Base-by-base conservation (phyloP, 1,140 invertebrate species). In the Ceratina calcarata region DNA sequence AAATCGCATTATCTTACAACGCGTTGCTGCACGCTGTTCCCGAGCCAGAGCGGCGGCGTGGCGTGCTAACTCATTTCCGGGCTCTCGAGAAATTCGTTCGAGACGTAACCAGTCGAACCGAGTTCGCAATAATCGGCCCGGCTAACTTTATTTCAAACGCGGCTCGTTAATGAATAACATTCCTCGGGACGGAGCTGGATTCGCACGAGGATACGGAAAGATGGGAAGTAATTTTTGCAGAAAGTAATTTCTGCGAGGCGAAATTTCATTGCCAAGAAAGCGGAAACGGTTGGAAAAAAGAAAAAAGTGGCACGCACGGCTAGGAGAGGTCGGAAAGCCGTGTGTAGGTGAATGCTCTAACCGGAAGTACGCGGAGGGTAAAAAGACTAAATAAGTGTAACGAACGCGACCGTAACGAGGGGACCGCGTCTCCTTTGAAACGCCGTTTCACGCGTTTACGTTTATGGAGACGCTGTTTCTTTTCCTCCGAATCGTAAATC, bases 1-100 rank as follows among this genome's bases (percentile, higher is more conserved):
- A 78, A 83, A 84, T 84, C 82, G 68, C 49, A 75, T 83, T 84
- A 79, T 80, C 76, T 83, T 83, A 71, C 71, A 78, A 78, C 62
- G 55, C 61, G 61, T 75, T 57, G 70, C 51, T 27, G 75, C 20
- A 57, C 51, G 12, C 37, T 12, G 67, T 75, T 83, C 32, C 22
- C 12, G 32, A 37, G 32, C 3, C n/a, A n/a, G n/a, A n/a, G n/a
- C n/a, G n/a, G n/a, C 16, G 51, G n/a, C 55, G 6, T 37, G 77
- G 51, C 55, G 6, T 37, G 70, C 49, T 74, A 79, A 66, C 62
- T 74, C 57, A 66, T 65, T 65, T 32, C 16, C 3, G 0, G 60
- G 10, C 57, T 72, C 69, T 65, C 53, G 12, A 15, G 20, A 6
- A 68, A 53, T 53, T 67, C 20, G n/a, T 3, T 37, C 20, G 27